Evolutionary conservation across 2,797 vertebrate genomes (phyloP), one percentile per base, ranked within the genome.

Genomic region (Euthynnus affinis): DNA sequence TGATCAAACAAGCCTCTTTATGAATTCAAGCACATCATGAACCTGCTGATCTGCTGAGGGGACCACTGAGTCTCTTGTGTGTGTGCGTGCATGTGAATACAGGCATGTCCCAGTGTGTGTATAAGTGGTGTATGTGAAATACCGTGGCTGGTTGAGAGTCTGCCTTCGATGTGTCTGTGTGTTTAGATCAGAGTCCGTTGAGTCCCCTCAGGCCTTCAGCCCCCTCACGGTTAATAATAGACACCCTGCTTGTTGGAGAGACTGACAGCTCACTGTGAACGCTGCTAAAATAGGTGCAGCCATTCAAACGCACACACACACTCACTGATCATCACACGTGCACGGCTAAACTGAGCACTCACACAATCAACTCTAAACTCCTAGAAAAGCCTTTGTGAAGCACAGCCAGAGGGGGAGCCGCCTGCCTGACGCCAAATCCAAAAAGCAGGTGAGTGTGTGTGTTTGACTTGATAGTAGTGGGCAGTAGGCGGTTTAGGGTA

Each of bases 41-140:
- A 52, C 62, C 80, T 76, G 46, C 63, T 62, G 52, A 55, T 83
- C 65, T 60, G 37, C 75, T 56, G 40, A 64, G 55, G 78, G 53
- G 68, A 18, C 25, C 53, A 51, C 59, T 64, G 25, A 37, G 9
- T 37, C 37, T 37, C 37, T 37, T 37, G 37, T 37, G 37, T 37
- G 37, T 37, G 37, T 37, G 37, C 8, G 37, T 37, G 70, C 42
- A 27, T 52, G n/a, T 61, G 57, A 66, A 75, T 25, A 64, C 46
- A 58, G 46, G 29, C 59, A 34, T 77, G 57, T 82, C 59, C 13
- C 44, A 71, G 64, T 89, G 82, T 87, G 80, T 90, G 73, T 81
- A 64, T 90, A 69, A 81, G 74, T 69, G 63, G 83, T 87, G 78
- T 81, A 32, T 91, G 92, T 88, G 89, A 93, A 93, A 93, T 92